Evolutionary conservation across 1,140 invertebrate genomes (phyloP), one percentile per base, ranked within the genome.

Genomic region (Gryon sp.): DNA sequence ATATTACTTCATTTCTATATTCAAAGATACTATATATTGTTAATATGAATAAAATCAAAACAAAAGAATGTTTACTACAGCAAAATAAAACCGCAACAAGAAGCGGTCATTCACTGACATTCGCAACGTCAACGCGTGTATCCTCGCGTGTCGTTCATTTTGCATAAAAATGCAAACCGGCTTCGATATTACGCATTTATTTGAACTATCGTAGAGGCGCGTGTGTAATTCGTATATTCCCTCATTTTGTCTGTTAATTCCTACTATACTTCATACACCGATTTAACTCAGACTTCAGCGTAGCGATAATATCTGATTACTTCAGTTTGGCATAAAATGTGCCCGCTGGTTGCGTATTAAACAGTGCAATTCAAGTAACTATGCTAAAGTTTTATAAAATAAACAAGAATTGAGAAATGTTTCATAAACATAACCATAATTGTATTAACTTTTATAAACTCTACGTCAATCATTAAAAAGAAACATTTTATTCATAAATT

Each of bases 221-320:
- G 59, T 36, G 48, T 41, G 62, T 65, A 70, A 76, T 65, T 50
- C 74, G 65, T 68, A 69, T 38, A 34, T 72, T 72, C 68, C 62
- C 68, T 72, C 59, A 66, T 45, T 53, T 66, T 46, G 46, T 72
- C 66, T 68, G 68, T 77, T 77, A 77, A 77, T 77, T 73, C 68
- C 75, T 73, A 73, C 57, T 60, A 62, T 73, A 73, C 55, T 62
- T 77, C 68, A 68, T 50, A 68, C 72, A 55, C 68, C 40, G 63
- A 73, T 69, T 78, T 69, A 73, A 62, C 62, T 72, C 48, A 22
- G 45, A 45, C 55, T 65, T 63, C 43, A 60, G 32, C 60, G 74
- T 60, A 57, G 66, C 65, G 63, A 78, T 78, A 73, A 73, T 78
- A 73, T 78, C 75, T 78, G 75, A 73, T 77, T 77, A 72, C 62